phyloP scores from a whole-genome alignment of 23 tunicate genomes.

The Ciona savignyi region DNA sequence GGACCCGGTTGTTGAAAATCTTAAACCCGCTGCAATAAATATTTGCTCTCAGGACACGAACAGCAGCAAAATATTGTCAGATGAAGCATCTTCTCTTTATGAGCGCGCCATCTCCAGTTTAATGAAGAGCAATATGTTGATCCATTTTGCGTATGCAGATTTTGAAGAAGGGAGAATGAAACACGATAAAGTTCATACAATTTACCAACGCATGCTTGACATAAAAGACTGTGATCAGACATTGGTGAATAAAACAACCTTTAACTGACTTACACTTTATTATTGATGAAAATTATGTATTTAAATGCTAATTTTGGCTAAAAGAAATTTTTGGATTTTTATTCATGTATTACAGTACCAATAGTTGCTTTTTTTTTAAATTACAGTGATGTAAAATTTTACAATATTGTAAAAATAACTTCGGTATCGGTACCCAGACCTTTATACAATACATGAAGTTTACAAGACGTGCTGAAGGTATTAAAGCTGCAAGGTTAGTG shows the following conservation, averaged over 20 bases:
- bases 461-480: constrained; percentile 80
- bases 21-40: neutral
- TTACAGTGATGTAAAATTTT: neutral
- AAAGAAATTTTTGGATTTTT: too few relatives aligned
- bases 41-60: constrained; percentile 88
- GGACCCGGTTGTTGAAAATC: neutral
- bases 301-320: too few relatives aligned
- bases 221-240: constrained; percentile 83
- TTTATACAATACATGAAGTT: constrained; percentile 97
- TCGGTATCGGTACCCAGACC: too few relatives aligned
- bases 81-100: constrained; percentile 81
- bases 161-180: constrained; percentile 91
- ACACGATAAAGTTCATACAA: constrained; percentile 77
- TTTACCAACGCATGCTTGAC: constrained; percentile 70
- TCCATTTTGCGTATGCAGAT: constrained; percentile 96
- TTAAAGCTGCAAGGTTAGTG: constrained; percentile 76
- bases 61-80: constrained; percentile 67
- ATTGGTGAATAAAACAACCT: constrained; percentile 51
- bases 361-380: too few relatives aligned
- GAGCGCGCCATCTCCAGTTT: constrained; percentile 69
- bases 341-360: too few relatives aligned
- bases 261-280: too few relatives aligned
- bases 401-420: neutral
- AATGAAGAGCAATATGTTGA: constrained; percentile 67
- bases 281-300: too few relatives aligned